Evolutionary conservation across 2,113 vertebrate species (phyloP).

Genomic region (Ameiurus melas): DNA sequence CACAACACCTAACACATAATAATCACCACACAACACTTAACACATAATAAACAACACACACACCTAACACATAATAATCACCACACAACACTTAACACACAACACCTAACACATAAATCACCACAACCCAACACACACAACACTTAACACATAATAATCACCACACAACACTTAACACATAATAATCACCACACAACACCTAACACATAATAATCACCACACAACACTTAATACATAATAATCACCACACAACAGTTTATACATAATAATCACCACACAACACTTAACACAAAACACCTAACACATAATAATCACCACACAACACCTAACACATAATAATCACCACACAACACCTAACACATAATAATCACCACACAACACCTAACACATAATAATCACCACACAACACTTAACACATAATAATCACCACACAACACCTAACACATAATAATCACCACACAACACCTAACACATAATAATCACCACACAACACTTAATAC

Average conservation of each 20-base stretch:
- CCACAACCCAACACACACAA: too few relatives aligned
- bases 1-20: neutral
- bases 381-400: too few relatives aligned
- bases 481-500: too few relatives aligned
- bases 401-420: too few relatives aligned
- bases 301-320: neutral
- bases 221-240: too few relatives aligned
- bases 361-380: neutral
- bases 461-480: too few relatives aligned
- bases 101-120: too few relatives aligned
- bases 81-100: neutral
- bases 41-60: neutral
- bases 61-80: too few relatives aligned
- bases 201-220: too few relatives aligned
- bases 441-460: too few relatives aligned
- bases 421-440: too few relatives aligned
- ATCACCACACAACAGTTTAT: neutral
- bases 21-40: neutral
- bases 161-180: neutral
- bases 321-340: neutral
- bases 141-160: neutral
- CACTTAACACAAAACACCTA: neutral
- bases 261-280: neutral
- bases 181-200: neutral
- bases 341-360: neutral